Evolutionary conservation across 1,140 invertebrate genomes (phyloP), one percentile per base, ranked within the genome.

Genomic region (Drosophila arizonae): DNA sequence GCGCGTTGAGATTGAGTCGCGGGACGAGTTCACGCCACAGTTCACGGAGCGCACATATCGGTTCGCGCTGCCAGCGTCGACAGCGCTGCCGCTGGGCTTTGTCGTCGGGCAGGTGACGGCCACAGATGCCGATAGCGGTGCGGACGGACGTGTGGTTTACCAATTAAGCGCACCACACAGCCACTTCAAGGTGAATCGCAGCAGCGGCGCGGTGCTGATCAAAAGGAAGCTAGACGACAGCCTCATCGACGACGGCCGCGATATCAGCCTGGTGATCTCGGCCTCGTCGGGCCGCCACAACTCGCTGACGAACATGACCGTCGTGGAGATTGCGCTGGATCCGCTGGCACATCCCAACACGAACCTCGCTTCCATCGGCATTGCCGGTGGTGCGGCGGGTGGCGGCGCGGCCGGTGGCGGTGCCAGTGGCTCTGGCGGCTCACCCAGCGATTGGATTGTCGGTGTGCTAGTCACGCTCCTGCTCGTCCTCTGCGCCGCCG

Each of bases 21-120:
- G 95, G 72, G 98, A 99, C 92, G 98, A 99, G 92, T 99, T 96
- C 92, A 95, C 96, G 88, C 98, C 98, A 0, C 96, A 96, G 76
- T 99, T 99, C 86, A 96, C 95, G 0, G 95, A 98, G 87, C 94
- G 95, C 60, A 95, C 96, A 1, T 99, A 99, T 91, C 94, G 95
- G 69, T 99, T 99, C 91, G 92, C 93, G 5, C 93, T 97, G 24
- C 94, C 94, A 4, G 95, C 95, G 10, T 94, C 95, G 26, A 93
- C 94, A 9, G 68, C 79, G 45, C 76, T 95, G 9, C 94, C 95
- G 0, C 92, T 94, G 45, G 97, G 97, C 2, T 95, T 95, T 80
- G 92, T 96, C 2, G 95, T 99, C 4, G 98, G 98, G 0, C 95
- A 95, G 80, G 96, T 99, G 3, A 94, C 94, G 11, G 98, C 98